Evolutionary conservation across 2,888 invertebrate genomes (phyloP).

Genomic region (Eudasyphora cyanicolor): DNA sequence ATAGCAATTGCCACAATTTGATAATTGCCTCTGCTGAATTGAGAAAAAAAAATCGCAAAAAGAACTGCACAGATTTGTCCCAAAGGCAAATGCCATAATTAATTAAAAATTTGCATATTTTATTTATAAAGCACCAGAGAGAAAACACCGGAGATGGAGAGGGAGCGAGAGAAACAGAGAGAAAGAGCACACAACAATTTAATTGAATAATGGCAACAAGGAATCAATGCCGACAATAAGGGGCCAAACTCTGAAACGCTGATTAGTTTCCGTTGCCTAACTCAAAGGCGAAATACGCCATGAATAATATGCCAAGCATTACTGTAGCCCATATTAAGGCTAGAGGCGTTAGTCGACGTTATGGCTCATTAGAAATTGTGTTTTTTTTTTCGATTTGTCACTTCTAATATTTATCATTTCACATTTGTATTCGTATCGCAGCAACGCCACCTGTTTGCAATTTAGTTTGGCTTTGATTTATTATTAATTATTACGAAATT

Average conservation of each 20-base stretch:
- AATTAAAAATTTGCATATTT: slow-evolving; percentile 1
- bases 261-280: background rate
- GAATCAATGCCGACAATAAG: background rate
- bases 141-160: slow-evolving; percentile 32
- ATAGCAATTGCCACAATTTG: background rate
- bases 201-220: background rate
- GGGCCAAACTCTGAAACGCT: too few relatives aligned
- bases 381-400: background rate
- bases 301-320: background rate
- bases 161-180: slow-evolving; percentile 41
- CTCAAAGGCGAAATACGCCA: background rate
- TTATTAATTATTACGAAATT: slow-evolving; percentile 8
- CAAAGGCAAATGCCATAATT: slow-evolving; percentile 11
- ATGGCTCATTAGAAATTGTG: background rate
- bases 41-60: background rate
- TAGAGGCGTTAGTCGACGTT: background rate
- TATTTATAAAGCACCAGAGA: slow-evolving; percentile 69
- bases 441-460: slow-evolving; percentile 13
- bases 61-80: background rate
- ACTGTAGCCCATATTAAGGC: background rate
- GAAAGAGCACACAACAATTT: slow-evolving; percentile 29
- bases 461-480: slow-evolving; percentile 8
- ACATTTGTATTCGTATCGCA: background rate
- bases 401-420: background rate
- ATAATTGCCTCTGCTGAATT: background rate